A percentile compares a stretch with the other conserved stretches of the same genome.
Evolutionary conservation across 2,888 invertebrate species (phyloP).

Genomic region (Didymodactylos carnosus): DNA sequence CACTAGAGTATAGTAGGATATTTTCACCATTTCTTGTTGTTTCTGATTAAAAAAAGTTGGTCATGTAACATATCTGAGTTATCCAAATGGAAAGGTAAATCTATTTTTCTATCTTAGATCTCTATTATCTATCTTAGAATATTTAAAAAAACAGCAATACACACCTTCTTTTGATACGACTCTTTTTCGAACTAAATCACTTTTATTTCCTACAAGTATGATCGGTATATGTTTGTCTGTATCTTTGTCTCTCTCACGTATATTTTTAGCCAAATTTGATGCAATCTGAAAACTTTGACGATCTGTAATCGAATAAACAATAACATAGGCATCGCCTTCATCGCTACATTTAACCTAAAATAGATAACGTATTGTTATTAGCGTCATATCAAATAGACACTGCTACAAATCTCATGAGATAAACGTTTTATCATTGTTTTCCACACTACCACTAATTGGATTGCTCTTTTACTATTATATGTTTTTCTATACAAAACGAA

Average conservation of each 20-base stretch:
- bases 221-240: neutral
- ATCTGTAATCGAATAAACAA: conserved; percentile 13
- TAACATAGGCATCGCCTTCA: conserved; percentile 3
- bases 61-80: no score
- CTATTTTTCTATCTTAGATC: neutral
- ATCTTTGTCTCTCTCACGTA: conserved; percentile 2
- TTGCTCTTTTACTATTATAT: no score
- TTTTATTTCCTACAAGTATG: conserved; percentile 14
- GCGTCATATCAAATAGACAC: no score
- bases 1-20: no score
- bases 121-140: neutral
- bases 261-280: neutral
- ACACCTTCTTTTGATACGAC: conserved; percentile 2
- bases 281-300: conserved; percentile 5
- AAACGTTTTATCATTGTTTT: no score
- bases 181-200: conserved; percentile 13
- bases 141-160: neutral
- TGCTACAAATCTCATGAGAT: no score
- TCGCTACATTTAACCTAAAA: neutral
- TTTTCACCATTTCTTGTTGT: neutral
- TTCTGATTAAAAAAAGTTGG: no score
- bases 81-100: neutral
- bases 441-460: no score
- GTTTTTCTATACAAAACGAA: neutral
- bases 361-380: no score